Evolutionary conservation across 2,888 invertebrate genomes (phyloP).

Genomic region (Chironomus riparius): DNA sequence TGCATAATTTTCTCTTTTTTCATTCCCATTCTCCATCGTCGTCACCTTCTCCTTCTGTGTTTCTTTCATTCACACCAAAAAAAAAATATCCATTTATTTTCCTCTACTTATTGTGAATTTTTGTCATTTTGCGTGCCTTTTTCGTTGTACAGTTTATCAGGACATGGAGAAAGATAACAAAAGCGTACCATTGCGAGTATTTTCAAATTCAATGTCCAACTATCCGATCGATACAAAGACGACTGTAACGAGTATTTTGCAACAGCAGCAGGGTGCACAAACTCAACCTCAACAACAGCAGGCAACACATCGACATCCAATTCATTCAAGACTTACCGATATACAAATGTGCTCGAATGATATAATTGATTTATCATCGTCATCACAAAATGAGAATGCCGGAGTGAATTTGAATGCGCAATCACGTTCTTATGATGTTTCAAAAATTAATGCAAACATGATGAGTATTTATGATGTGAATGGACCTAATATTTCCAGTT

Average conservation of each 20-base stretch:
- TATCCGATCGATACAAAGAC: conserved; percentile 15
- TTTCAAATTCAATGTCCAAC: conserved; percentile 19
- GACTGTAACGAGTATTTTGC: conserved; percentile 1
- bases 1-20: conserved; percentile 13
- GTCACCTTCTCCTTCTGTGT: not conserved
- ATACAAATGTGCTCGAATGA: conserved; percentile 18
- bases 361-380: conserved; percentile 23
- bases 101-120: too few species aligned
- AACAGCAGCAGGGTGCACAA: not conserved
- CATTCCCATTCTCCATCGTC: not conserved
- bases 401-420: conserved; percentile 14
- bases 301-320: not conserved
- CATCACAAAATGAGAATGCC: not conserved
- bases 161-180: conserved; percentile 41
- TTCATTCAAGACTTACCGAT: conserved; percentile 10
- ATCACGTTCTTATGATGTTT: conserved; percentile 20
- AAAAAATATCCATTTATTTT: too few species aligned
- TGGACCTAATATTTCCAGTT: not conserved
- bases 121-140: not conserved
- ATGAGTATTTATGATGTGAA: conserved; percentile 19
- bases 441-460: conserved; percentile 16
- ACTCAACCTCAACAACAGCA: not conserved
- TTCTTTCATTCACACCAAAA: not conserved
- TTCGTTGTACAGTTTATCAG: conserved; percentile 39
- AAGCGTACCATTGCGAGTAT: conserved; percentile 30